Base-by-base conservation (phyloP, 30 jellyfish, hydroid and myxozoan genomes). In the Sanderia malayensis region DNA sequence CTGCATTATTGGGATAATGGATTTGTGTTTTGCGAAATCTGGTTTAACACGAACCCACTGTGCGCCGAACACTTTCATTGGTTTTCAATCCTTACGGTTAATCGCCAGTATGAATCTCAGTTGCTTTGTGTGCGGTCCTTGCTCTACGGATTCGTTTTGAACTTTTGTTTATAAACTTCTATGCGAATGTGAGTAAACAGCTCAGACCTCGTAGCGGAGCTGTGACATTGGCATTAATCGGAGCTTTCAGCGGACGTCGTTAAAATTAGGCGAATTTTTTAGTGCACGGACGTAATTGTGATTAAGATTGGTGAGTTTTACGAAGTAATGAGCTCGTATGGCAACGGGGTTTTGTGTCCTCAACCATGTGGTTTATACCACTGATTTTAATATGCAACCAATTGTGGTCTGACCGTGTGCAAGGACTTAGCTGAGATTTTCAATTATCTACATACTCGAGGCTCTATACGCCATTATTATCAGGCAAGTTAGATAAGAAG, bases 21-120 rank as follows among this genome's bases (percentile, higher is more conserved):
- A 31, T 62, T 29, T 61, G 20, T 46, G 74, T 25, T 18, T 19
- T 20, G 61, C 66, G 66, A 22, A 49, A 62, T 69, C 46, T 4
- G 58, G 69, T 64, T 78, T 63, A 24, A 33, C 18, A 52, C 66
- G 81, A 52, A 66, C 81, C 80, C 47, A 62, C 30, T 44, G 26
- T 10, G 46, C 20, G 45, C 70, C 63, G 33, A 64, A 20, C 20
- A 31, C 76, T 78, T 71, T 10, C 82, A 29, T 73, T 53, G 64
- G 70, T 61, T 78, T 49, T 66, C 81, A 63, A 78, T 64, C 89
- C 89, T 22, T 49, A 71, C 67, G 58, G 34, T 65, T 65, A 64
- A 78, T 67, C 31, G 64, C 52, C 81, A 27, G 75, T 20, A 37
- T 65, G 59, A 4, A 29, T 78, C 89, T 67, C 82, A 20, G 82